Evolutionary conservation across 2,797 vertebrate genomes (phyloP).

Genomic region (Gorsachius magnificus): DNA sequence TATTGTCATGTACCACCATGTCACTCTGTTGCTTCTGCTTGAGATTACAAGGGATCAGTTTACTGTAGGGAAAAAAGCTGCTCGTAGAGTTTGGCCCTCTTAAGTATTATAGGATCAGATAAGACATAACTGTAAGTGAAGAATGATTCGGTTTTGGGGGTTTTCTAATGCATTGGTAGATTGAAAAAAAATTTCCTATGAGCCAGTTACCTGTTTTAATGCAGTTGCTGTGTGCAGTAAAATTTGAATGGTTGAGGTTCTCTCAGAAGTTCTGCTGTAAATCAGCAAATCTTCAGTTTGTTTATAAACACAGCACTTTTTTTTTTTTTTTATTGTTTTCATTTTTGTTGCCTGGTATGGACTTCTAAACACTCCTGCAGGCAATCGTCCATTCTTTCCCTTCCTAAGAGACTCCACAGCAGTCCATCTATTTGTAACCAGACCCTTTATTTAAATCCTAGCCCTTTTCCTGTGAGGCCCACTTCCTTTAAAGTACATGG

Average conservation of each 20-base stretch:
- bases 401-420: not conserved
- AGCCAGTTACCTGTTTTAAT: not conserved
- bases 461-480: constrained; percentile 10
- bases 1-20: accelerated
- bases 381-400: not conserved
- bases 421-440: constrained; percentile 3
- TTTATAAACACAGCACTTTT: not conserved
- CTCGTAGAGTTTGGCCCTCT: not conserved
- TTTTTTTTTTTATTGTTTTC: not conserved
- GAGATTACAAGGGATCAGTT: not conserved
- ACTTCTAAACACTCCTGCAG: not conserved
- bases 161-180: not conserved
- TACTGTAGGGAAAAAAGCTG: not conserved
- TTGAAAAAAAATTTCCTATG: not conserved
- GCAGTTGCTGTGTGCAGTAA: not conserved
- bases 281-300: not conserved
- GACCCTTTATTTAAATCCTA: constrained; percentile 21
- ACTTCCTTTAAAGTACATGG: not conserved
- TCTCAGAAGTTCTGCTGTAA: not conserved
- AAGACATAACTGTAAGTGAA: not conserved
- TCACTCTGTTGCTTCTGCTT: not conserved
- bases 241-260: not conserved
- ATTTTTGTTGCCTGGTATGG: not conserved
- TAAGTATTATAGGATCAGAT: not conserved
- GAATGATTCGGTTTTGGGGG: not conserved